phyloP scores from a whole-genome alignment of 92 coral and sea anemone species.

The Blastomussa wellsi region DNA sequence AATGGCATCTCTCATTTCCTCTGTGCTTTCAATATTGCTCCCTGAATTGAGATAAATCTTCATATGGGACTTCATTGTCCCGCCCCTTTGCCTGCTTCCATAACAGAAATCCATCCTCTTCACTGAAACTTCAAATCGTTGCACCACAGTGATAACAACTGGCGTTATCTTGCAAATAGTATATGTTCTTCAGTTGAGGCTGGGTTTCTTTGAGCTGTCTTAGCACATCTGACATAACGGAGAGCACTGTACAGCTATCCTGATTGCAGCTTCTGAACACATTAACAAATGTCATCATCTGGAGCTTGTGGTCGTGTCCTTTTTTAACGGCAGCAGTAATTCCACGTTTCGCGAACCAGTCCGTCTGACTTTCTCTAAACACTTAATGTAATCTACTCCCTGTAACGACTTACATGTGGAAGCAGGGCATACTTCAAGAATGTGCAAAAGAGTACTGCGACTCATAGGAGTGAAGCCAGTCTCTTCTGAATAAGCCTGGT shows the following conservation, averaged over 20 bases:
- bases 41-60: not conserved
- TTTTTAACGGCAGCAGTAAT: not conserved
- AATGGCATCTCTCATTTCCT: not conserved
- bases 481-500: not conserved
- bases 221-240: no score
- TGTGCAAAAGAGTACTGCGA: not conserved
- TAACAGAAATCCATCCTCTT: not conserved
- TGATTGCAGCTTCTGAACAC: no score
- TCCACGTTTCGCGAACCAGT: not conserved
- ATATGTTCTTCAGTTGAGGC: not conserved
- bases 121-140: constrained; percentile 6
- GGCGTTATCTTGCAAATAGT: constrained; percentile 40
- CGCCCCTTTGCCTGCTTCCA: not conserved
- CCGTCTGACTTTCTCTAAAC: not conserved
- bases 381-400: not conserved
- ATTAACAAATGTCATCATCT: no score
- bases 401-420: not conserved
- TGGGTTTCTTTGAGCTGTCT: not conserved
- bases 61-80: not conserved
- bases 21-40: not conserved
- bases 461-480: not conserved
- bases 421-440: not conserved
- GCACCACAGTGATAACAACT: constrained; percentile 45
- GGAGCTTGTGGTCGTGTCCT: no score
- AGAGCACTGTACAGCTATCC: no score